Conservation (phyloP, 53 echinoderm and acorn worm genomes). For the Actinopyga echinites region DNA sequence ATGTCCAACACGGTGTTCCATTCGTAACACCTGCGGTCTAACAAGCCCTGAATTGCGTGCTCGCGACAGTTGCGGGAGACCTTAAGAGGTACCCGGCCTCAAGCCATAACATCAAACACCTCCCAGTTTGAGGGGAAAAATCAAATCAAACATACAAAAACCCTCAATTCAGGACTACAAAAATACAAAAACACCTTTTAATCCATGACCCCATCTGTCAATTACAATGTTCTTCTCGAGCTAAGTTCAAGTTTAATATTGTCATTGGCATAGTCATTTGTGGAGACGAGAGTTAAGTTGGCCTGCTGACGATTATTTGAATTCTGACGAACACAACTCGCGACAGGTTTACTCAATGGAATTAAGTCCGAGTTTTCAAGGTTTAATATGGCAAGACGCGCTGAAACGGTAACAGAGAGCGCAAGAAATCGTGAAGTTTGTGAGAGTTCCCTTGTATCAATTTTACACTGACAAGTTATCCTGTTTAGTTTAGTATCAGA, state of each 20-base stretch:
- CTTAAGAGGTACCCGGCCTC: constrained; percentile 27
- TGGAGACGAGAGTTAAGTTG: no score
- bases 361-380: no score
- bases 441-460: no score
- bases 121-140: constrained; percentile 3
- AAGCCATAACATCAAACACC: constrained; percentile 32
- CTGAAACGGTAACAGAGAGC: no score
- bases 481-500: no score
- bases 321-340: no score
- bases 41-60: constrained; percentile 35
- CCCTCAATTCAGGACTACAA: not conserved
- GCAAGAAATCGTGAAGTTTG: no score
- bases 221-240: constrained; percentile 20
- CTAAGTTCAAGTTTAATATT: not conserved
- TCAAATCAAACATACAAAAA: constrained; percentile 38
- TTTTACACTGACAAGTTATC: no score
- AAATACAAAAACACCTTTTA: constrained; percentile 18
- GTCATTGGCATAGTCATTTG: not conserved
- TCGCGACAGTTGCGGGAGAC: constrained; percentile 24
- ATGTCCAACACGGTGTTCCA: constrained; percentile 39
- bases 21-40: constrained; percentile 38
- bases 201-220: constrained; percentile 37
- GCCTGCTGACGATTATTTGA: no score
- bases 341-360: no score
- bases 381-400: no score